Conservation (phyloP, 2,888 invertebrate species). For the Calameuta idolon region DNA sequence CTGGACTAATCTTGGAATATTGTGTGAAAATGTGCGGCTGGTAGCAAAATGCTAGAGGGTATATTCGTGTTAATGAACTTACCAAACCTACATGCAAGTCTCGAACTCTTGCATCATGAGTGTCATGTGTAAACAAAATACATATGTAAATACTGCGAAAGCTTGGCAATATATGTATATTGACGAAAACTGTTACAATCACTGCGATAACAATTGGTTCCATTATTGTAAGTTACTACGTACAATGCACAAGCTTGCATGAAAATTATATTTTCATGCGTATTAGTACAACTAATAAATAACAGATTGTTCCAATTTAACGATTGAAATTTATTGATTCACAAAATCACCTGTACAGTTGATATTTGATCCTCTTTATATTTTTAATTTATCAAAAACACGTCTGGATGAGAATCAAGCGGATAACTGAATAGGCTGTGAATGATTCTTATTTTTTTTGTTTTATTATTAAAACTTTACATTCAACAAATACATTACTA, state of each 20-base stretch:
- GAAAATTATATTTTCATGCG: neutral
- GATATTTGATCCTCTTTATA: neutral
- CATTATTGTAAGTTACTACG: constrained; percentile 3
- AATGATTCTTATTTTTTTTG: constrained; percentile 5
- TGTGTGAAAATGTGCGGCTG: neutral
- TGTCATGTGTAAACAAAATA: neutral
- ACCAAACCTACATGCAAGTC: neutral
- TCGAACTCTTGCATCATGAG: neutral
- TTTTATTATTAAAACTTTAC: constrained; percentile 37
- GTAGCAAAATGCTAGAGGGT: neutral
- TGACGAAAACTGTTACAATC: neutral
- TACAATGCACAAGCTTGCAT: neutral
- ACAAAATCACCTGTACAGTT: neutral
- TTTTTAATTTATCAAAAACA: neutral
- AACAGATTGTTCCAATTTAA: neutral
- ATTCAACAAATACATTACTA: constrained; percentile 32
- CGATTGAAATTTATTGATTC: neutral
- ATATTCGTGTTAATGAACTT: neutral
- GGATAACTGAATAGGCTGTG: too few relatives aligned
- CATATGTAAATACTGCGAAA: neutral
- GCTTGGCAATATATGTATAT: neutral
- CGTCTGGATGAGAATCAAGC: neutral
- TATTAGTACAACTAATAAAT: neutral
- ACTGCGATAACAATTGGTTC: neutral
- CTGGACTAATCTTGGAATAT: neutral